These are phyloP conservation scores for Chrysoperla carnea DNA, from an alignment of 1,140 invertebrate genomes.

Conservation along the genomic window DNA sequence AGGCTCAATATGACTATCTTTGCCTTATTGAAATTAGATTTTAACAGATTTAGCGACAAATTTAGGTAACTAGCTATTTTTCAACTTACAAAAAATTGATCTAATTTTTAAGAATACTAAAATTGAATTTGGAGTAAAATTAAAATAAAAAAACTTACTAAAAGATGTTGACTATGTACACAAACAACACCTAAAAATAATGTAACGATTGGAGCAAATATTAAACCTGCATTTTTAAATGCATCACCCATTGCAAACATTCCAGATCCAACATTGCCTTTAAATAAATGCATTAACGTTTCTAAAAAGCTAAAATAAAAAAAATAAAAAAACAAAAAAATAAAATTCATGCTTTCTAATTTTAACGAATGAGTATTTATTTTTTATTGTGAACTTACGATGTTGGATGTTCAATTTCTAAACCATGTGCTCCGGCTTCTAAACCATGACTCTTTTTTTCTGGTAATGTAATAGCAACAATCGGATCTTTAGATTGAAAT, in stretches of 20 bases:
- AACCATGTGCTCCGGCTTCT: conserved; percentile 20
- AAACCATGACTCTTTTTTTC: conserved; percentile 7
- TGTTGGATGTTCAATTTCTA: conserved; percentile 27
- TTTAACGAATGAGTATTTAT: conserved; percentile 4
- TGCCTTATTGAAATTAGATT: too few relatives aligned
- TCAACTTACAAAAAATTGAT: too few relatives aligned
- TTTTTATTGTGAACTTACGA: conserved; percentile 24
- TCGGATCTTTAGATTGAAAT: conserved; percentile 32
- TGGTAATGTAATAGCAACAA: conserved; percentile 16
- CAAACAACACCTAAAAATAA: conserved; percentile 46
- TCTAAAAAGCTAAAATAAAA: conserved; percentile 38
- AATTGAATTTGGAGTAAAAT: too few relatives aligned
- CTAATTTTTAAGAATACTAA: too few relatives aligned
- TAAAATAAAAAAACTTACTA: conserved; percentile 29
- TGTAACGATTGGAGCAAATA: conserved; percentile 43
- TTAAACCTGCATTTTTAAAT: conserved; percentile 51
- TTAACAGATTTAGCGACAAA: too few relatives aligned
- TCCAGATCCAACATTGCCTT: conserved; percentile 58
- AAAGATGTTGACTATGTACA: conserved; percentile 52
- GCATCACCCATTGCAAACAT: conserved; percentile 61
- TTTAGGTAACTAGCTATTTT: too few relatives aligned
- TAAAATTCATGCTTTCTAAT: not conserved
- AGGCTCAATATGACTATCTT: too few relatives aligned
- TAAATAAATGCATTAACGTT: conserved; percentile 54
- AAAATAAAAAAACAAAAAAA: conserved; percentile 3